Evolutionary conservation across 2,797 vertebrate genomes (phyloP).

Genomic region (Benthosema pterotum): DNA sequence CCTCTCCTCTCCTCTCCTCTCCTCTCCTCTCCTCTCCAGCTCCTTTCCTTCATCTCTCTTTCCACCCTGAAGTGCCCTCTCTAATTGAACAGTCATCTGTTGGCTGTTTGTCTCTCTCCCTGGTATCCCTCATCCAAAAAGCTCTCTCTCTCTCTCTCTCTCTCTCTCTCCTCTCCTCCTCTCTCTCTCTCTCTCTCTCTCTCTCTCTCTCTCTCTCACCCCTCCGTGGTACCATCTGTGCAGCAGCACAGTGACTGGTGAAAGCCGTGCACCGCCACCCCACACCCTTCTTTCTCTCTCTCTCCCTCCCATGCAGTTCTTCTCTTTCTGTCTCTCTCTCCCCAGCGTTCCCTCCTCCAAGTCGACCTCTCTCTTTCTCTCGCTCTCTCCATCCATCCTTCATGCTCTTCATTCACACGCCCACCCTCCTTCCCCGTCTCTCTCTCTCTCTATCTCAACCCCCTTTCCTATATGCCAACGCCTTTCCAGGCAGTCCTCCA

Average conservation of each 20-base stretch:
- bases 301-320: not conserved
- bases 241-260: no score
- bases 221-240: not conserved
- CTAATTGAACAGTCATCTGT: conserved; percentile 75
- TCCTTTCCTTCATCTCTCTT: conserved; percentile 50
- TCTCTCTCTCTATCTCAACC: not conserved
- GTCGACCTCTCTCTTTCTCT: not conserved
- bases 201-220: not conserved
- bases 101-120: conserved; percentile 53
- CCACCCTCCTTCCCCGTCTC: not conserved
- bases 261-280: not conserved
- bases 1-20: not conserved
- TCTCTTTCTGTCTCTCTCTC: conserved; percentile 1
- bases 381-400: not conserved
- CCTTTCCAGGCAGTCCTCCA: conserved; percentile 19
- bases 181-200: not conserved
- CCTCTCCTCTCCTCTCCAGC: conserved; percentile 21
- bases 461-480: not conserved
- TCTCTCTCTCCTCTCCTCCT: not conserved
- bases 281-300: no score
- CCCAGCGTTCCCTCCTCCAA: not conserved
- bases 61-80: conserved; percentile 68
- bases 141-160: not conserved
- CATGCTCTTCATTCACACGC: not conserved
- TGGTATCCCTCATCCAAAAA: conserved; percentile 35